These are phyloP conservation scores for Eupithecia dodoneata DNA, from an alignment of 2,888 invertebrate species.

Conservation along the genomic window DNA sequence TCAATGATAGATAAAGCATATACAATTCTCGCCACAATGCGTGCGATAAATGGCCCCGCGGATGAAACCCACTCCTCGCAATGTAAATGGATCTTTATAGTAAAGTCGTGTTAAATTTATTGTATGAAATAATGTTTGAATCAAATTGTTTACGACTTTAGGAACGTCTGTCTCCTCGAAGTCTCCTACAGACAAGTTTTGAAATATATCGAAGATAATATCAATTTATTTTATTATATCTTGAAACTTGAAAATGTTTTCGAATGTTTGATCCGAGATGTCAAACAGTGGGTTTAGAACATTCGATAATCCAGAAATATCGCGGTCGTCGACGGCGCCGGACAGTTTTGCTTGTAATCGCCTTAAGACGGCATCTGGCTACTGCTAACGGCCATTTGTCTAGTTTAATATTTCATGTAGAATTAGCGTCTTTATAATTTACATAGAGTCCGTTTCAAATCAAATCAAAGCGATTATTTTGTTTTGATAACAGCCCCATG, in stretches of 20 bases:
- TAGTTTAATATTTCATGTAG: not conserved
- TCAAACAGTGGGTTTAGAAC: slow-evolving; percentile 48
- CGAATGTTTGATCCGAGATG: slow-evolving; percentile 49
- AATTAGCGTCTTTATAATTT: not conserved
- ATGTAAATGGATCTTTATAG: slow-evolving; percentile 15
- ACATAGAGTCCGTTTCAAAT: no score
- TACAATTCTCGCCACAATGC: slow-evolving; percentile 1
- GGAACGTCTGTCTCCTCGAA: slow-evolving; percentile 28
- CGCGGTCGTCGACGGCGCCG: slow-evolving; percentile 50
- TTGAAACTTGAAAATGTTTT: slow-evolving; percentile 36
- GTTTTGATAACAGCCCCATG: no score
- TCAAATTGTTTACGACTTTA: slow-evolving; percentile 31
- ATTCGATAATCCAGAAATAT: slow-evolving; percentile 50
- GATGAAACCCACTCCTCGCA: slow-evolving; percentile 9
- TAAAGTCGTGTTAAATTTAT: slow-evolving; percentile 13
- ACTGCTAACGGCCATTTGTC: not conserved
- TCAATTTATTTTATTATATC: slow-evolving; percentile 17
- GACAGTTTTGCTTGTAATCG: slow-evolving; percentile 40
- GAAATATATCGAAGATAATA: slow-evolving; percentile 11
- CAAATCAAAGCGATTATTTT: no score
- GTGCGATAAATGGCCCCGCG: not conserved
- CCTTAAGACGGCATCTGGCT: not conserved
- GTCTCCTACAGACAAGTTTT: slow-evolving; percentile 14
- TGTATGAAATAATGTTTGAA: slow-evolving; percentile 15
- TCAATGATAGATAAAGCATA: not conserved